These are phyloP conservation scores for Musca vetustissima DNA, from an alignment of 1,140 invertebrate genomes.

Conservation along the genomic window DNA sequence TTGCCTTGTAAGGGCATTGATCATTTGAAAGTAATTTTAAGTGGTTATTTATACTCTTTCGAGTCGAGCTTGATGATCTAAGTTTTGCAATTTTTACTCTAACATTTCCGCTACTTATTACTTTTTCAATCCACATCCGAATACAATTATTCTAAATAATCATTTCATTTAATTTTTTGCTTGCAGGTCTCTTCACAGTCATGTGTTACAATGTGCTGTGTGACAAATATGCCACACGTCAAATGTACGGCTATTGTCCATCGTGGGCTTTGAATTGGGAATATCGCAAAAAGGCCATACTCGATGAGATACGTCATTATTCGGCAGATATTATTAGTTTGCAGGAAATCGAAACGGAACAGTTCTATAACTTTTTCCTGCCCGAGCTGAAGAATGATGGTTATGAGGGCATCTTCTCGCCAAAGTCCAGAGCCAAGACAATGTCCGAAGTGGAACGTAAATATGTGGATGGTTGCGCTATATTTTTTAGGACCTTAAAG, in stretches of 20 bases:
- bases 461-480: slow-evolving; percentile 98
- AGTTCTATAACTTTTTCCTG: slow-evolving; percentile 96
- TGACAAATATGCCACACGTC: slow-evolving; percentile 98
- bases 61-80: no score
- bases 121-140: no score
- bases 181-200: slow-evolving; percentile 92
- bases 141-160: no score
- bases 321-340: slow-evolving; percentile 97
- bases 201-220: slow-evolving; percentile 99
- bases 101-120: no score
- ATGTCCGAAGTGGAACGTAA: slow-evolving; percentile 97
- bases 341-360: slow-evolving; percentile 98
- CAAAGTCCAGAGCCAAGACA: slow-evolving; percentile 97
- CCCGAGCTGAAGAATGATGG: slow-evolving; percentile 91
- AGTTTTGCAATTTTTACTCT: no score
- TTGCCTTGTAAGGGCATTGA: no score
- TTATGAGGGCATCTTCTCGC: slow-evolving; percentile 98
- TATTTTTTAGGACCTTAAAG: slow-evolving; percentile 95
- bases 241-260: slow-evolving; percentile 97
- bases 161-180: background rate
- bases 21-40: no score
- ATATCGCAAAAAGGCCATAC: slow-evolving; percentile 95
- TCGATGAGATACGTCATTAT: slow-evolving; percentile 95
- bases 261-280: slow-evolving; percentile 98
- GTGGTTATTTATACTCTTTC: no score